These are phyloP conservation scores for Minunthozetes semirufus DNA, from an alignment of 2,888 invertebrate genomes.

Conservation along the genomic window DNA sequence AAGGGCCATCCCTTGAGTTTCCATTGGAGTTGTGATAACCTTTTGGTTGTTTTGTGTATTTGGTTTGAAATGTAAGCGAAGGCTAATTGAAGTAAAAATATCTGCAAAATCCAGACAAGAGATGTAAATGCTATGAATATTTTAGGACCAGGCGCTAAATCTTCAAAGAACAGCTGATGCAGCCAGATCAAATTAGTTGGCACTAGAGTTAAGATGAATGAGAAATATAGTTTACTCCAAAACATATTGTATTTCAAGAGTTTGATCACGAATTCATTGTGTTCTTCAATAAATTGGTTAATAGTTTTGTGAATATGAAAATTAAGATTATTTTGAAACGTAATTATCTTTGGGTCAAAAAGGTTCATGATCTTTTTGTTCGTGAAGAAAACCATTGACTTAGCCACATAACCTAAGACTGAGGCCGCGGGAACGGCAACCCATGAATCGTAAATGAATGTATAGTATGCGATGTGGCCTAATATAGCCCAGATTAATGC, in stretches of 20 bases:
- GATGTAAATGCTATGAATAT: not conserved
- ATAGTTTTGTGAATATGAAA: not conserved
- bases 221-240: constrained; percentile 1
- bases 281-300: not conserved
- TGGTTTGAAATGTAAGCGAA: not conserved
- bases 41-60: not conserved
- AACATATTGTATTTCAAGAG: not conserved
- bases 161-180: not conserved
- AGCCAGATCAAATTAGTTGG: not conserved
- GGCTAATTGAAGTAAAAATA: not conserved
- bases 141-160: not conserved
- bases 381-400: no score
- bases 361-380: not conserved
- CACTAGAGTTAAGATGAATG: not conserved
- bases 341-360: not conserved
- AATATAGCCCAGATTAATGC: no score
- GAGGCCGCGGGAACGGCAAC: no score
- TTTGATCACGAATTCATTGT: not conserved
- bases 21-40: not conserved
- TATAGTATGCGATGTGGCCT: not conserved
- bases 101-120: not conserved
- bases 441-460: not conserved
- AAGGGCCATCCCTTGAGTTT: not conserved
- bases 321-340: not conserved
- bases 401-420: no score